Conservation (phyloP, 2,113 vertebrate species). For the Orcinus orca region DNA sequence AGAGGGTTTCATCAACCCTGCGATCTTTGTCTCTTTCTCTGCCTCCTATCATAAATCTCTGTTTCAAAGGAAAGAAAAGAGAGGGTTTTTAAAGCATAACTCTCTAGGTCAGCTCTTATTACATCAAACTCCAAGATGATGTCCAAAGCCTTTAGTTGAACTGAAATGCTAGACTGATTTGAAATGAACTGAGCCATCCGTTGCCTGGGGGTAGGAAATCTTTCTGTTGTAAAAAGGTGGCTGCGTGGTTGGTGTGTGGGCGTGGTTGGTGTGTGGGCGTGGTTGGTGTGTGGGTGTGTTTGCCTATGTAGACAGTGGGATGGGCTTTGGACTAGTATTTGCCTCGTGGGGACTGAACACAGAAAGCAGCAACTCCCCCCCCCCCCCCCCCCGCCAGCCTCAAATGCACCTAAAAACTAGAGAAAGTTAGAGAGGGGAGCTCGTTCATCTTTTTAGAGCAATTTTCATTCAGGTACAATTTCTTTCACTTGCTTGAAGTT, state of each 20-base stretch:
- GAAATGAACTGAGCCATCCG: conserved; percentile 29
- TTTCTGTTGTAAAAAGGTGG: conserved; percentile 28
- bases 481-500: not conserved
- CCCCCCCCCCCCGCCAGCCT: too few relatives aligned
- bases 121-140: not conserved
- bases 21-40: not conserved
- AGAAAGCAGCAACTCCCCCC: not conserved
- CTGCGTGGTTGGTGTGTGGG: not conserved
- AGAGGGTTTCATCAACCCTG: not conserved
- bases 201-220: conserved; percentile 54
- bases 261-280: not conserved
- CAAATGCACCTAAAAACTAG: not conserved
- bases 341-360: not conserved
- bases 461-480: not conserved
- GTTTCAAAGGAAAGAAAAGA: conserved; percentile 33
- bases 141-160: conserved; percentile 23
- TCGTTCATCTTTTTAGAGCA: accelerated
- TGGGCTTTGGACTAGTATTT: not conserved
- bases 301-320: not conserved
- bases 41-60: conserved; percentile 27
- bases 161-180: conserved; percentile 39
- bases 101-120: conserved; percentile 44
- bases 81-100: conserved; percentile 24
- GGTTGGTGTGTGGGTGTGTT: not conserved
- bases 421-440: not conserved